Conservation (phyloP, 2,797 vertebrate species). For the Ceyx erithaca region DNA sequence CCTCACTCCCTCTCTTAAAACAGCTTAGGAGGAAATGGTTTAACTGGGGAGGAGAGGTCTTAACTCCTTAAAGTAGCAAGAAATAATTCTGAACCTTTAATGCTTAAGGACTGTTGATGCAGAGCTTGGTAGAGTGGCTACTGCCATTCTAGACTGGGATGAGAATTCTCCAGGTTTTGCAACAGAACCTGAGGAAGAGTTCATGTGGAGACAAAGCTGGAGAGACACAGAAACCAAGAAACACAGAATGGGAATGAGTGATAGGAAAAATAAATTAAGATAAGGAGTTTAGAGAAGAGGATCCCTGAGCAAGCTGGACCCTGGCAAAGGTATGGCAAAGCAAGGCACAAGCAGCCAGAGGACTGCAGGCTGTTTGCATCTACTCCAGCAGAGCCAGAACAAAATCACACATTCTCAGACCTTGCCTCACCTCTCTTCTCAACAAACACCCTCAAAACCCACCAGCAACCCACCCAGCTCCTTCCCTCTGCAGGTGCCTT, state of each 20-base stretch:
- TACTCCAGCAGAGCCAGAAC: background rate
- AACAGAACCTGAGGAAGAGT: background rate
- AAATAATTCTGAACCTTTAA: background rate
- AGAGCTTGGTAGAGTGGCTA: background rate
- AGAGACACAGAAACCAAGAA: background rate
- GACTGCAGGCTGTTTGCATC: rapidly evolving
- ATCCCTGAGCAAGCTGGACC: background rate
- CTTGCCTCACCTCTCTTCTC: background rate
- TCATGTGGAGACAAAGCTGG: background rate
- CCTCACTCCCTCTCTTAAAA: background rate
- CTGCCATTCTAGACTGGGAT: background rate
- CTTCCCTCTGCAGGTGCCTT: background rate
- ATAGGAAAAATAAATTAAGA: background rate
- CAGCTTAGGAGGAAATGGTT: background rate
- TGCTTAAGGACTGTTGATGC: background rate
- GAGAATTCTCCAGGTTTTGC: background rate
- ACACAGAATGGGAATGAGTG: background rate
- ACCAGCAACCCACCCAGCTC: background rate
- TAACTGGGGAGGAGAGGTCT: background rate
- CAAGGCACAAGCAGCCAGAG: background rate
- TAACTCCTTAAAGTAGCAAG: background rate
- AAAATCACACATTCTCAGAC: background rate
- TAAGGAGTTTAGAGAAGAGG: background rate
- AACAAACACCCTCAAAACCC: background rate
- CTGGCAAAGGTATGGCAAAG: background rate